Percentiles rank a stretch among this genome's conserved stretches.
These are phyloP conservation scores for Leptatherina wallacei DNA, from an alignment of 2,797 vertebrate genomes.

Conservation along the genomic window DNA sequence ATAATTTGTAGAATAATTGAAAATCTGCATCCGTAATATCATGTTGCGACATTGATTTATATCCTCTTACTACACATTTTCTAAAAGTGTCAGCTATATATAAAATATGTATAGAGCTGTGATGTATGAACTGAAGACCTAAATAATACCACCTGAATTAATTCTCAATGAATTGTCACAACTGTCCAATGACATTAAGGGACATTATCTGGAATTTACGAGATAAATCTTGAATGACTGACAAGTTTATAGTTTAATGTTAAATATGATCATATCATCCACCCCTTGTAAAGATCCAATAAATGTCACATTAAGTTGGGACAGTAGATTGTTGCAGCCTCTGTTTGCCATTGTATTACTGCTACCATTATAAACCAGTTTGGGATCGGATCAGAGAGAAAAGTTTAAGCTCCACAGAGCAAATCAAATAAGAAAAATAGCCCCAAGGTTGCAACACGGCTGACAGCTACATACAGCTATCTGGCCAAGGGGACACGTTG, in stretches of 20 bases:
- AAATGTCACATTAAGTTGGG: slow-evolving; percentile 3
- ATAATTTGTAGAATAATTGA: too few relatives aligned
- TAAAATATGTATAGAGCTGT: neutral
- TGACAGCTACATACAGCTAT: slow-evolving; percentile 49
- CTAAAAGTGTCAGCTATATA: neutral
- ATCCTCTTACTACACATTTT: neutral
- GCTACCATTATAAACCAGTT: neutral
- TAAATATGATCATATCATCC: neutral
- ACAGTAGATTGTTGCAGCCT: neutral
- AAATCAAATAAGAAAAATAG: slow-evolving; percentile 26
- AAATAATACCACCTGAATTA: neutral
- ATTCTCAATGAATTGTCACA: neutral
- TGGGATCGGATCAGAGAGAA: neutral
- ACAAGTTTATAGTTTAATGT: neutral
- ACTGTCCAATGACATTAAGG: neutral
- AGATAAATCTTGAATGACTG: neutral
- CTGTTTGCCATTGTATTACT: neutral
- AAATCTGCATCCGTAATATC: neutral
- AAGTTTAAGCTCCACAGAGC: slow-evolving; percentile 14
- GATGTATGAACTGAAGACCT: neutral
- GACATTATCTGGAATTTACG: neutral
- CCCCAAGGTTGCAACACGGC: slow-evolving; percentile 29
- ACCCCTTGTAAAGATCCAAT: neutral
- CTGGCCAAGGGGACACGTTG: slow-evolving; percentile 30
- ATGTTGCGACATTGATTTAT: neutral